Conservation (phyloP, 1,140 invertebrate genomes). For the Aphaenogaster ashmeadi region DNA sequence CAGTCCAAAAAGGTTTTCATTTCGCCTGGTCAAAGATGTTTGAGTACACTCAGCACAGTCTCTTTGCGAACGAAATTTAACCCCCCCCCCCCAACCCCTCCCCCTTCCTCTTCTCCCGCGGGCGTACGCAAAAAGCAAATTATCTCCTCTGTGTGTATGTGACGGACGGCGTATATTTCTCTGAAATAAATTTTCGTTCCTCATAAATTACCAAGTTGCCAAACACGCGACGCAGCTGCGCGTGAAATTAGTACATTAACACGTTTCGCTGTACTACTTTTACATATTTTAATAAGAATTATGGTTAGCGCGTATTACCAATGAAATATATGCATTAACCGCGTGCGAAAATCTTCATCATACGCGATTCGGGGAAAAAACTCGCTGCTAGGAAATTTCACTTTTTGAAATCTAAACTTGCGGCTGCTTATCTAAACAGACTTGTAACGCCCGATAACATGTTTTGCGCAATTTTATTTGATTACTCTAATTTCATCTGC, state of each 20-base stretch:
- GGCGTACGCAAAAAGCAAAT: constrained; percentile 43
- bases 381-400: not conserved
- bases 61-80: constrained; percentile 40
- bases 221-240: constrained; percentile 59
- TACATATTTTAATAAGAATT: constrained; percentile 60
- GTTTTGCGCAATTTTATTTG: constrained; percentile 28
- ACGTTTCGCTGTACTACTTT: constrained; percentile 56
- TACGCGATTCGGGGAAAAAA: constrained; percentile 10
- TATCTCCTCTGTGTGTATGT: constrained; percentile 41
- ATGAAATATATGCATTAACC: constrained; percentile 29
- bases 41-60: constrained; percentile 13
- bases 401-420: constrained; percentile 1
- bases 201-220: constrained; percentile 52
- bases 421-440: constrained; percentile 5
- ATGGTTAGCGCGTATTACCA: constrained; percentile 31
- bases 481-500: not conserved
- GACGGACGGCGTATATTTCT: constrained; percentile 48
- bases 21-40: constrained; percentile 18
- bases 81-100: not conserved
- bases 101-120: not conserved
- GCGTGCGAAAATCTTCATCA: constrained; percentile 44
- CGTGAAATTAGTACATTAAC: constrained; percentile 64
- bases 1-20: not conserved
- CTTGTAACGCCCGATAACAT: not conserved
- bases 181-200: constrained; percentile 60